Base-by-base conservation (phyloP, 2,113 vertebrate genomes). In the Patagioenas fasciata region DNA sequence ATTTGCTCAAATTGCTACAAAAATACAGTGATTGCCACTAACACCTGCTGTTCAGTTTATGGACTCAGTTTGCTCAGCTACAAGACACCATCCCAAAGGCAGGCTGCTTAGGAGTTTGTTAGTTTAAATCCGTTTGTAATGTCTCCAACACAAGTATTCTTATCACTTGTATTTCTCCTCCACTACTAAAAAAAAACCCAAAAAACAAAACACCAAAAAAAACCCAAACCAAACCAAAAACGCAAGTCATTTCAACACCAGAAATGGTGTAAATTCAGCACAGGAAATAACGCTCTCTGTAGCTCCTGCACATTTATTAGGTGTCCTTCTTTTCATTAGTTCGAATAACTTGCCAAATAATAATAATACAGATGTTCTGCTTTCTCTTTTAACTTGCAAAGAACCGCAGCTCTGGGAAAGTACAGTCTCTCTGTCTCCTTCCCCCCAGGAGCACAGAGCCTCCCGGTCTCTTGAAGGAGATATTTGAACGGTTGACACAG, bases 401-500 rank as follows among this genome's bases (percentile, higher is more conserved):
- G 91, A 97, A 97, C 95, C 67, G 86, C 84, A 85, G 58, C 82
- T 96, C 89, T 89, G 78, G 95, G 93, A 93, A 97, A 97, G 56
- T 87, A 97, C 75, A 96, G 71, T 66, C 81, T 91, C 57, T 85
- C 64, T 89, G 92, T 96, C 51, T 89, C 75, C 82, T 89, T 77
- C 70, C 57, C 78, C 93, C 61, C 74, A 87, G 72, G 83, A 72
- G 91, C 13, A 93, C 84, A 97, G 94, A 97, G 62, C 82, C 95
- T 95, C 84, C 85, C 77, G 93, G 94, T 96, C 89, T 94, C 96
- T 79, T 81, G 84, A 93, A 97, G 96, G 94, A 97, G 95, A 95
- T 94, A 93, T 91, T 96, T 95, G 96, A 97, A 96, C 3, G 42
- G 89, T 95, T 97, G 96, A 97, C 97, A 98, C 95, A 97, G 93